Conservation (phyloP, 37 sponge, comb jelly and placozoan genomes). For the Eunapius fragilis region DNA sequence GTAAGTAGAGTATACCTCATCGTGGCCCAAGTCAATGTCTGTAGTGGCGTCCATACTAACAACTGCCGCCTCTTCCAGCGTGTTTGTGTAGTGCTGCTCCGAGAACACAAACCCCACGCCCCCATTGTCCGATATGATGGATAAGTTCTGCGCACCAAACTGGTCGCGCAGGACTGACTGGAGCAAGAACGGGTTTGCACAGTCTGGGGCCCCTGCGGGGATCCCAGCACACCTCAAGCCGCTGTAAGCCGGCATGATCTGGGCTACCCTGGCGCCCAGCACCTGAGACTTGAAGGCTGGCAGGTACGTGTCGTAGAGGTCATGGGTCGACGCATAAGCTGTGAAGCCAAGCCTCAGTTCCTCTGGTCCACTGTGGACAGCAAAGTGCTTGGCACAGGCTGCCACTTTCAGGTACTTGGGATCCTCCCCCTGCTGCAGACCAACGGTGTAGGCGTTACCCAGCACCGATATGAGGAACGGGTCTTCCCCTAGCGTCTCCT, state of each 20-base stretch:
- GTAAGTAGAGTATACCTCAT: constrained; percentile 44
- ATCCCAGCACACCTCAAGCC: constrained; percentile 29
- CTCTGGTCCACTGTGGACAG: constrained; percentile 80
- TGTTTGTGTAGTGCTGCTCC: constrained; percentile 45
- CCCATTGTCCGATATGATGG: constrained; percentile 66
- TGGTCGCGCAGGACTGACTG: constrained; percentile 55
- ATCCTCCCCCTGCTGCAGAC: constrained; percentile 63
- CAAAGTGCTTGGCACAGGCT: constrained; percentile 79
- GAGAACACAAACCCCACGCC: constrained; percentile 35
- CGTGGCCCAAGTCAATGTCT: constrained; percentile 71
- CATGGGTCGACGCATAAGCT: constrained; percentile 62
- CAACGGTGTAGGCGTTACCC: constrained; percentile 57
- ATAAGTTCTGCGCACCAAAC: constrained; percentile 70
- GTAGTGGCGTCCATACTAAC: constrained; percentile 76
- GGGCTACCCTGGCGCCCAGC: constrained; percentile 56
- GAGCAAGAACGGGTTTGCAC: constrained; percentile 70
- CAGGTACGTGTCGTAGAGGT: constrained; percentile 74
- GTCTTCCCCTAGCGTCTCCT: constrained; percentile 78
- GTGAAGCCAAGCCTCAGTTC: constrained; percentile 26
- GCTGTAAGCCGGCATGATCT: constrained; percentile 84
- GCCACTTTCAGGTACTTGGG: constrained; percentile 60
- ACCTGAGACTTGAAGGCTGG: constrained; percentile 81
- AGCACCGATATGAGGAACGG: constrained; percentile 61
- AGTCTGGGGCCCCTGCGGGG: constrained; percentile 73
- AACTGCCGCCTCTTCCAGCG: constrained; percentile 52